These are phyloP conservation scores for Palythoa grandis DNA, from an alignment of 92 coral and sea anemone genomes.

Conservation along the genomic window DNA sequence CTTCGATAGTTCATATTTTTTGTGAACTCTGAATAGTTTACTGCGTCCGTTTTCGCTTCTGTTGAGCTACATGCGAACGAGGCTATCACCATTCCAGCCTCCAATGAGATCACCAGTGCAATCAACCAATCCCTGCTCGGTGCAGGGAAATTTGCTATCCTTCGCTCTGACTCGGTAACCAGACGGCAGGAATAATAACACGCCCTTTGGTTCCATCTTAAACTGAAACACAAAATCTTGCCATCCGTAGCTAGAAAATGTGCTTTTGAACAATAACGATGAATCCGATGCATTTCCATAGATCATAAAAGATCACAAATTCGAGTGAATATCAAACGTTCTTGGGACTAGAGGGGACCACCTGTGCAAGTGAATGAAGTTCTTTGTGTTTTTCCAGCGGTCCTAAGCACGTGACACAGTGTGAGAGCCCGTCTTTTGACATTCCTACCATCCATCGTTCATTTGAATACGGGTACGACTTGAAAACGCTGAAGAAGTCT, in stretches of 20 bases:
- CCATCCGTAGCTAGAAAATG: not conserved
- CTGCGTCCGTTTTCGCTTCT: too few species aligned
- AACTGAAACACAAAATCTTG: not conserved
- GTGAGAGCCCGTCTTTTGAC: slow-evolving; percentile 64
- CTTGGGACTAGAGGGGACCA: slow-evolving; percentile 47
- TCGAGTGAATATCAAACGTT: not conserved
- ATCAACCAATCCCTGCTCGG: too few species aligned
- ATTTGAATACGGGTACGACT: slow-evolving; percentile 78
- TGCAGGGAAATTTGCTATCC: not conserved
- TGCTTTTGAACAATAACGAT: not conserved
- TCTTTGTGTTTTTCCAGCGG: slow-evolving; percentile 59
- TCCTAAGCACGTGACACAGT: slow-evolving; percentile 60
- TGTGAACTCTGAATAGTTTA: too few species aligned
- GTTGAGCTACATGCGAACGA: too few species aligned
- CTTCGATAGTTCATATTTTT: too few species aligned
- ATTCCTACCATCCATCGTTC: slow-evolving; percentile 79
- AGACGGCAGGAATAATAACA: not conserved
- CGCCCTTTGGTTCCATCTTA: not conserved
- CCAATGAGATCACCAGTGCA: too few species aligned
- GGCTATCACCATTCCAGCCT: too few species aligned
- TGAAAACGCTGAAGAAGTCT: slow-evolving; percentile 80
- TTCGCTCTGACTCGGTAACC: not conserved
- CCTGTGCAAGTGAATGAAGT: slow-evolving; percentile 75
- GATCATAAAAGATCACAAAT: not conserved
- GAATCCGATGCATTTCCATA: not conserved